A percentile compares a stretch with the other conserved stretches of the same genome.
These are phyloP conservation scores for Lathronympha strigana DNA, from an alignment of 2,888 invertebrate genomes.

Conservation along the genomic window DNA sequence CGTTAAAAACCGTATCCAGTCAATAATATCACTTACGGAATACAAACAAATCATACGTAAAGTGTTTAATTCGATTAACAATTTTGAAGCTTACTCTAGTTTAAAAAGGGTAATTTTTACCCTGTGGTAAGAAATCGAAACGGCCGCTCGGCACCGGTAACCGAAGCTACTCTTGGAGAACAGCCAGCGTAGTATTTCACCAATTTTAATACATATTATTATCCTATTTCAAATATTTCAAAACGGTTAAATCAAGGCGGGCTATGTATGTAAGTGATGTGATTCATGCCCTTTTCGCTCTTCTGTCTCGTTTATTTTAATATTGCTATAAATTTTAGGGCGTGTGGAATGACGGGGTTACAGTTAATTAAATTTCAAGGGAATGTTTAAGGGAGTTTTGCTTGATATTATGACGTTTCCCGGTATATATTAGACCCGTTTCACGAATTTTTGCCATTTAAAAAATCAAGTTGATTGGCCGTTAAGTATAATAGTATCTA, in stretches of 20 bases:
- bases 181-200: constrained; percentile 54
- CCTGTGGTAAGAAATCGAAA: constrained; percentile 5
- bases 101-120: constrained; percentile 10
- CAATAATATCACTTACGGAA: too few relatives aligned
- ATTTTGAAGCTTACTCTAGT: too few relatives aligned
- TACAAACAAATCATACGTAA: too few relatives aligned
- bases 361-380: constrained; percentile 37
- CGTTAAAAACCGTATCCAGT: too few relatives aligned
- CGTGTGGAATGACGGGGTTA: constrained; percentile 40
- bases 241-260: constrained; percentile 40
- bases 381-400: constrained; percentile 22
- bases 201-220: constrained; percentile 61
- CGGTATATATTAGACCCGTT: neutral
- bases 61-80: too few relatives aligned
- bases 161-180: constrained; percentile 51
- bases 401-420: constrained; percentile 15
- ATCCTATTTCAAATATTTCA: constrained; percentile 52
- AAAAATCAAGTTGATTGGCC: neutral
- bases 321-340: constrained; percentile 41
- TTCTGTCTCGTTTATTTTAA: constrained; percentile 42
- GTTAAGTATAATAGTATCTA: neutral
- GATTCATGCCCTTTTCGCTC: constrained; percentile 34
- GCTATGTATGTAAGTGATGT: constrained; percentile 26
- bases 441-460: neutral
- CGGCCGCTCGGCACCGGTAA: constrained; percentile 42